Evolutionary conservation across 1,140 invertebrate genomes (phyloP).

Genomic region (Eueides isabella): DNA sequence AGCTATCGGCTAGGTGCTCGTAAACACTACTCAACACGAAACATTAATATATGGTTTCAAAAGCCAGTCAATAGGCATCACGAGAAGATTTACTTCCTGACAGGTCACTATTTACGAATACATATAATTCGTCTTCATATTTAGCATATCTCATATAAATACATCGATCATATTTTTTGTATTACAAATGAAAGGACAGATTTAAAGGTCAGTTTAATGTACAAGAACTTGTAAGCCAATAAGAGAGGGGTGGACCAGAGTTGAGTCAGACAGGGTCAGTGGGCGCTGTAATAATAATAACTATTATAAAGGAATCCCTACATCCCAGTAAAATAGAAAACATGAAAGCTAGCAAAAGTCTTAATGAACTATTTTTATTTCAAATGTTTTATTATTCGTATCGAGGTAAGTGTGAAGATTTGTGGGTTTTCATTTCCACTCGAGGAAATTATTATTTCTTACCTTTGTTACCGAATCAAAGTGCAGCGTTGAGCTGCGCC

Average conservation of each 20-base stretch:
- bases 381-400: no score
- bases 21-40: constrained; percentile 74
- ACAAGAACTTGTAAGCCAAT: constrained; percentile 27
- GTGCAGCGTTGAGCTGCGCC: no score
- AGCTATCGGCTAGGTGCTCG: constrained; percentile 73
- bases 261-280: constrained; percentile 60
- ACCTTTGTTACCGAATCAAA: no score
- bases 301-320: constrained; percentile 52
- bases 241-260: constrained; percentile 48
- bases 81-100: constrained; percentile 66
- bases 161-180: constrained; percentile 34
- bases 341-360: constrained; percentile 31
- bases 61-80: constrained; percentile 74
- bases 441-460: no score
- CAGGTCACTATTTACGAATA: constrained; percentile 51
- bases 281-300: constrained; percentile 56
- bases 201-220: constrained; percentile 55
- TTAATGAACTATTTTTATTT: no score
- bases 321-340: constrained; percentile 42
- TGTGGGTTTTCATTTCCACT: no score
- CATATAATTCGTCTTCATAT: constrained; percentile 29
- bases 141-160: constrained; percentile 7
- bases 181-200: constrained; percentile 49
- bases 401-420: no score
- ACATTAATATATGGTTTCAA: constrained; percentile 69